Base-by-base conservation (phyloP, 1,140 invertebrate species). In the Drosophila sproati region DNA sequence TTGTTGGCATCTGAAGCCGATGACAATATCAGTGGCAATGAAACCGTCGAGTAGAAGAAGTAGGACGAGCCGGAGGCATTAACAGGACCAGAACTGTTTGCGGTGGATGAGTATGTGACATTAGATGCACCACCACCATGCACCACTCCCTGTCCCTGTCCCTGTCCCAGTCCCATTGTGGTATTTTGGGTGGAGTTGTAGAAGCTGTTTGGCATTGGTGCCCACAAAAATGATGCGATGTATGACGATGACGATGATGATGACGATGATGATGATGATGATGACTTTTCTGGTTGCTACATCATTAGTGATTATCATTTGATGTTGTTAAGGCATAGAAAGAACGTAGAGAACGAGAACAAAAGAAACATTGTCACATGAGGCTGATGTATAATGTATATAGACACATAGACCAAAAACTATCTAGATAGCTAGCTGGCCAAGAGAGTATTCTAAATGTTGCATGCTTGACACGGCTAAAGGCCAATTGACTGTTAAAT, bases 181-280 rank as follows among this genome's bases (percentile, higher is more conserved):
- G 32, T 47, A 47, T 39, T 52, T 28, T 43, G 39, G 39, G 32
- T 60, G 12, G 43, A 43, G 45, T 34, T 59, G 35, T 8, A 51
- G 52, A 47, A 59, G 37, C 29, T 55, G 57, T 71, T 78, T 37
- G 76, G 72, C 66, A 79, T 63, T 61, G 86, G 75, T 47, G 81
- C 77, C 85, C 85, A 89, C 70, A 89, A 77, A 72, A 81, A 89
- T 73, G 85, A 89, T 10, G 85, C 86, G 72, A 88, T 66, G 43
- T 68, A 86, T 78, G 82, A 83, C n/a, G 77, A 80, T 73, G 72
- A 74, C n/a, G 50, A 45, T 5, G 63, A 60, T 32, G 39, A 57
- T 71, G 61, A 66, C 45, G 76, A 69, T 77, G 85, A 73, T 71
- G 39, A 4, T n/a, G 39, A 12, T 12, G 59, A 72, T 66, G 76